Conservation (phyloP, 1,140 invertebrate genomes). For the Fopius arisanus region DNA sequence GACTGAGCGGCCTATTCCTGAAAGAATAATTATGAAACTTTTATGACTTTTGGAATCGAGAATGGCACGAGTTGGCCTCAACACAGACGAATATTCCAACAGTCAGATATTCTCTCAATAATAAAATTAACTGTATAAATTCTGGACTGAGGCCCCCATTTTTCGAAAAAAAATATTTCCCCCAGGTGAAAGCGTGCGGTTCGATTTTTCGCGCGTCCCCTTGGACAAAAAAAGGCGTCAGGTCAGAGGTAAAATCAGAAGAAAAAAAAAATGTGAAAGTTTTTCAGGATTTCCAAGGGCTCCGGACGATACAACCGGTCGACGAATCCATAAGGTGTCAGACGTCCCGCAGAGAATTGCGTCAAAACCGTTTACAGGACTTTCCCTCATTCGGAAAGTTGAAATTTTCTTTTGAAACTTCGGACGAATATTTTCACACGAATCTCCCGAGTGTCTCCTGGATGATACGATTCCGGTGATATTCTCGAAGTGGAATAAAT, state of each 20-base stretch:
- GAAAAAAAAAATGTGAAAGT: constrained; percentile 60
- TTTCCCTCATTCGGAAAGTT: constrained; percentile 6
- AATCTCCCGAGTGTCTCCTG: not conserved
- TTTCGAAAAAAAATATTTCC: too few species aligned
- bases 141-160: too few species aligned
- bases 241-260: constrained; percentile 21
- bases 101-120: too few species aligned
- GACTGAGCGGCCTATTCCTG: not conserved
- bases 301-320: constrained; percentile 32
- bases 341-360: constrained; percentile 44
- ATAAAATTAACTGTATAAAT: too few species aligned
- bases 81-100: not conserved
- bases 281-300: not conserved
- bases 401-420: not conserved
- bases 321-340: constrained; percentile 40
- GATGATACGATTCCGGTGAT: constrained; percentile 2
- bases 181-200: constrained; percentile 17
- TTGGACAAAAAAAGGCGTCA: constrained; percentile 37
- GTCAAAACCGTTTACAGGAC: constrained; percentile 46
- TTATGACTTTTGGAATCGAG: constrained; percentile 21
- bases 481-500: constrained; percentile 21
- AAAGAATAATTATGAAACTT: constrained; percentile 16
- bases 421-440: not conserved
- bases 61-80: not conserved
- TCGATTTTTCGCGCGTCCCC: constrained; percentile 28